Evolutionary conservation across 2,797 vertebrate species (phyloP).

Genomic region (Cynodonichthys magdalenae): DNA sequence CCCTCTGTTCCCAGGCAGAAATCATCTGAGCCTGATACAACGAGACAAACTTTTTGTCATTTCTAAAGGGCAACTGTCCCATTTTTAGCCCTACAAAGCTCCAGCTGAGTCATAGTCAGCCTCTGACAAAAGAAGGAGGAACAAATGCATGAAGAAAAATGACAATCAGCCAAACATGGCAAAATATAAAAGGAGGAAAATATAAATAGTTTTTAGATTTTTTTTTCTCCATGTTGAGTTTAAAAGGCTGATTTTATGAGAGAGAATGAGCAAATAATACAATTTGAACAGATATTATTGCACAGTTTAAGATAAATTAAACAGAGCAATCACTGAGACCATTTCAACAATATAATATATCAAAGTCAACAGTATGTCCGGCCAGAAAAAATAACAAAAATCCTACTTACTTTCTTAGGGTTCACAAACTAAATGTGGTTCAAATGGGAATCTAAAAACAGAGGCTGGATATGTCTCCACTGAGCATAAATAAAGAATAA

Average conservation of each 20-base stretch:
- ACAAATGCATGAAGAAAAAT: conserved; percentile 54
- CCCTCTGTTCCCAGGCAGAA: conserved; percentile 64
- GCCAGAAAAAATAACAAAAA: conserved; percentile 49
- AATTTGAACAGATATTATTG: conserved; percentile 23
- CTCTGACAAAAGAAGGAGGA: conserved; percentile 59
- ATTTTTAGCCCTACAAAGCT: conserved; percentile 69
- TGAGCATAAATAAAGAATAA: conserved; percentile 35
- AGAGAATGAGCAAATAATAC: conserved; percentile 9
- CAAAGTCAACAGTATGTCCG: conserved; percentile 28
- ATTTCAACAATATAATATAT: conserved; percentile 24
- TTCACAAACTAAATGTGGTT: conserved; percentile 35
- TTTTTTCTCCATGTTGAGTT: conserved; percentile 21
- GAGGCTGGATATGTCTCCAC: conserved; percentile 19
- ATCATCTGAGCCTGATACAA: conserved; percentile 66
- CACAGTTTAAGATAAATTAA: conserved; percentile 14
- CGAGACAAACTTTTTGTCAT: conserved; percentile 72
- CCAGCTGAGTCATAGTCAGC: conserved; percentile 71
- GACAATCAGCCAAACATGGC: conserved; percentile 50
- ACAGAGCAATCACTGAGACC: conserved; percentile 20
- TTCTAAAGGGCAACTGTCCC: conserved; percentile 74
- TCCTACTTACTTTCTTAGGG: conserved; percentile 26
- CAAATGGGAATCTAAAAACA: conserved; percentile 38
- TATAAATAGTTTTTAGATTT: conserved; percentile 15
- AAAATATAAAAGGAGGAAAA: conserved; percentile 28
- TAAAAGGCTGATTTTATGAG: conserved; percentile 28